A percentile compares a stretch with the other conserved stretches of the same genome.
phyloP scores from a whole-genome alignment of 1,140 invertebrate species.

The Bombus sylvicola region DNA sequence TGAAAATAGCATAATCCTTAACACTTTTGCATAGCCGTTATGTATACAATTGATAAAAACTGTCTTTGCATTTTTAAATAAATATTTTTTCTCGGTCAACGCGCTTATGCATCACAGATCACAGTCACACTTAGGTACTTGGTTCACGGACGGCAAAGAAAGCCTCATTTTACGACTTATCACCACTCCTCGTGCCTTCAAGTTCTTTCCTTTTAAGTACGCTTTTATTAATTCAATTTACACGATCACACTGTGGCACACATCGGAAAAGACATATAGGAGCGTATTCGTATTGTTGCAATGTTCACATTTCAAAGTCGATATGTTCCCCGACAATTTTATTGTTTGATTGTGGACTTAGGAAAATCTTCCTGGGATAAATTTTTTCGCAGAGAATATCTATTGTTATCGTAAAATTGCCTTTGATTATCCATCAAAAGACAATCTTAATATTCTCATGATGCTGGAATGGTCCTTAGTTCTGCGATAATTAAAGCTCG shows the following conservation, averaged over 20 bases:
- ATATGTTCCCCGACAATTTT: not conserved
- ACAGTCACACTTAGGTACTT: constrained; percentile 80
- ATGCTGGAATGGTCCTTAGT: constrained; percentile 20
- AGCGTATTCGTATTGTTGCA: not conserved
- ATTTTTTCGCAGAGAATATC: not conserved
- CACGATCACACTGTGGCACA: not conserved
- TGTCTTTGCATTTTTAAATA: constrained; percentile 56
- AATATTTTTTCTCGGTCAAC: constrained; percentile 62
- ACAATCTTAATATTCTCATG: not conserved
- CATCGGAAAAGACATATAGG: not conserved
- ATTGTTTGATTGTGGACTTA: not conserved
- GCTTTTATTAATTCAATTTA: constrained; percentile 11
- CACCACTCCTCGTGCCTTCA: constrained; percentile 27
- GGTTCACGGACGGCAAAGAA: constrained; percentile 57
- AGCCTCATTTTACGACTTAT: constrained; percentile 35
- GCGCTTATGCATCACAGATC: constrained; percentile 67
- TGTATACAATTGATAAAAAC: constrained; percentile 48
- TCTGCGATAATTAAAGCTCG: constrained; percentile 6
- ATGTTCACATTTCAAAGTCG: not conserved
- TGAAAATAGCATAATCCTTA: constrained; percentile 33
- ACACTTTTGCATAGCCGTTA: constrained; percentile 50
- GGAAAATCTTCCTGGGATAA: not conserved
- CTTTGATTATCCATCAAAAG: not conserved
- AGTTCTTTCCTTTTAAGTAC: constrained; percentile 34
- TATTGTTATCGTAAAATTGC: not conserved